These are phyloP conservation scores for Taurulus bubalis DNA, from an alignment of 2,113 vertebrate genomes.

Conservation along the genomic window DNA sequence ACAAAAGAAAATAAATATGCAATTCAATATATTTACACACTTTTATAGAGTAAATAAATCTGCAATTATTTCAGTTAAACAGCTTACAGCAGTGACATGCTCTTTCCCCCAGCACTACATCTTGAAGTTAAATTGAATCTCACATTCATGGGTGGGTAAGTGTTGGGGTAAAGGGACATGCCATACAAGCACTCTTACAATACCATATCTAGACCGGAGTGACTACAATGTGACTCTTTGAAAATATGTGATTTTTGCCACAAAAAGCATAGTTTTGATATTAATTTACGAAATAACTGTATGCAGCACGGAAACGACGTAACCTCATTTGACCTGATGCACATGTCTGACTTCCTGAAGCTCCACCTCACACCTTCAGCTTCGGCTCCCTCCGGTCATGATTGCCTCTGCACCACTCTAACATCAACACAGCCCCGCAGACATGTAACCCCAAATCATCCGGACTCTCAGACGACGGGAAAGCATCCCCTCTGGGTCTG, in stretches of 20 bases:
- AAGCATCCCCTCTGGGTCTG: background rate
- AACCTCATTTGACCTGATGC: background rate
- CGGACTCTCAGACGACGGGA: background rate
- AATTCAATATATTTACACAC: slow-evolving; percentile 66
- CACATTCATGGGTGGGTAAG: slow-evolving; percentile 67
- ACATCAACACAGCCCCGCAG: slow-evolving; percentile 18
- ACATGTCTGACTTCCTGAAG: background rate
- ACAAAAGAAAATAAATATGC: slow-evolving; percentile 59
- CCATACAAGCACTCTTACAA: slow-evolving; percentile 33
- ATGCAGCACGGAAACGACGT: background rate
- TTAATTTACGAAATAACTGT: background rate
- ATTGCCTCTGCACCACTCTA: background rate
- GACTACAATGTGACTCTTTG: slow-evolving; percentile 8
- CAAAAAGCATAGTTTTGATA: background rate
- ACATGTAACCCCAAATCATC: slow-evolving; percentile 13
- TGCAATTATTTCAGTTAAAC: slow-evolving; percentile 23
- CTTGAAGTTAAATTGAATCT: slow-evolving; percentile 39
- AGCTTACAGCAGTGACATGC: slow-evolving; percentile 51
- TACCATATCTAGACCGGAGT: slow-evolving; percentile 17
- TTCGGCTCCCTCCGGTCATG: background rate
- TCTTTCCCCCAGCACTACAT: slow-evolving; percentile 46
- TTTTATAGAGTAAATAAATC: slow-evolving; percentile 46
- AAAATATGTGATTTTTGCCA: slow-evolving; percentile 1
- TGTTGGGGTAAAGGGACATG: slow-evolving; percentile 52
- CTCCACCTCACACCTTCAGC: background rate